Base-by-base conservation (phyloP, 2,888 invertebrate genomes). In the Meliscaeva auricollis region DNA sequence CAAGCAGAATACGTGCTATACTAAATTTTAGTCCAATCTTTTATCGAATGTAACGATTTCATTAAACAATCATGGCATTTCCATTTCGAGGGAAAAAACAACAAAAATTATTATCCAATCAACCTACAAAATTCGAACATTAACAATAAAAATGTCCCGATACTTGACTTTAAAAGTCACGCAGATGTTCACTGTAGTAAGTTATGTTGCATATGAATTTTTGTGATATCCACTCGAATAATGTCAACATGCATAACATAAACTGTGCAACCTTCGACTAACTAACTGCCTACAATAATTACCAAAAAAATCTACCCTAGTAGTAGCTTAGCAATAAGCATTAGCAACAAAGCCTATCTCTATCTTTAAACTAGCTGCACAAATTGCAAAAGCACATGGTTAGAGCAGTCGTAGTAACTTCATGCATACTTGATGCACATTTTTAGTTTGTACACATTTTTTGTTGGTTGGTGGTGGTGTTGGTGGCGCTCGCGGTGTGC, bases 381-480 rank as follows among this genome's bases (percentile, higher is more conserved):
- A 62, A 77, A 70, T 35, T 56, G 38, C 9, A 69, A 62, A 81
- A 77, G 77, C 82, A 82, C 82, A 82, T 77, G 82, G 70, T 52
- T 44, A 64, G 58, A 44, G 54, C n/a, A 66, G 52, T 30, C 48
- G 54, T n/a, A 52, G 50, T 35, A 62, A 60, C 62, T 46, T 54
- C 22, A 50, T 80, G 54, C 48, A 50, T 22, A 72, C 50, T 50
- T 50, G 72, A 77, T 73, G 60, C 78, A 73, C 69, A 69, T 44
- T 46, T 50, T 26, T 35, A 20, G 32, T 13, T 58, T 22, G 22
- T 26, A 32, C 13, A 35, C 11, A 70, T n/a, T 9, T 62, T 41
- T 60, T 35, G 38, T 22, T n/a, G 13, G 7, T 8, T 17, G 15
- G 17, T 54, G 9, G 58, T 41, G 38, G 22, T 22, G 17, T 7